Conservation (phyloP, 1,140 invertebrate species). For the Marisa cornuarietis region DNA sequence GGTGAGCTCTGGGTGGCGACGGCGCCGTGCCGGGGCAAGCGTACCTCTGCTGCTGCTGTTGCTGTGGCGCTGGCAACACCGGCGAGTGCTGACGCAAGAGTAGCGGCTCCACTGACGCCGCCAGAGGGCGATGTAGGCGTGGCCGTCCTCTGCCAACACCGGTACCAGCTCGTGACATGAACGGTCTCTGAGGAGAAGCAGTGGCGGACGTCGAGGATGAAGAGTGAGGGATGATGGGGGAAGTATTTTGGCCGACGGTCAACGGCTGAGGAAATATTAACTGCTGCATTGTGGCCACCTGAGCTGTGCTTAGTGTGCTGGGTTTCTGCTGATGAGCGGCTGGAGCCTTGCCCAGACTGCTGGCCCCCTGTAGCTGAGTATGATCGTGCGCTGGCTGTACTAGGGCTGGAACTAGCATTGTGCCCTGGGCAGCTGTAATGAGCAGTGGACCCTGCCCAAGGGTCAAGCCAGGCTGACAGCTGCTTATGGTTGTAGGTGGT, state of each 20-base stretch:
- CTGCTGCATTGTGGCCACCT: background rate
- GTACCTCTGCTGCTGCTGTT: constrained; percentile 11
- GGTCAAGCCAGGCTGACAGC: constrained; percentile 22
- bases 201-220: background rate
- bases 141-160: background rate
- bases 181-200: constrained; percentile 8
- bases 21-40: background rate
- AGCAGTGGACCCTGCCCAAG: constrained; percentile 22
- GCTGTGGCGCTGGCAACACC: background rate
- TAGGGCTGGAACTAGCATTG: constrained; percentile 24
- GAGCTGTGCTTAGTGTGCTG: background rate
- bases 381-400: background rate
- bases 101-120: background rate
- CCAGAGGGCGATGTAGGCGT: background rate
- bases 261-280: background rate
- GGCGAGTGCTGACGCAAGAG: background rate
- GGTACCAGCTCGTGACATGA: background rate
- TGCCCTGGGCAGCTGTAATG: constrained; percentile 14
- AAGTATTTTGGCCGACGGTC: background rate
- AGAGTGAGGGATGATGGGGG: background rate
- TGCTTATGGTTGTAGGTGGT: constrained; percentile 20
- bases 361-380: constrained; percentile 24
- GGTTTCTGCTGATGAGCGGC: background rate
- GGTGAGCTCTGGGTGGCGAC: constrained; percentile 11
- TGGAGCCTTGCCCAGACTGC: background rate